Conservation (phyloP, 2,888 invertebrate species). For the Toxonevra muliebris region DNA sequence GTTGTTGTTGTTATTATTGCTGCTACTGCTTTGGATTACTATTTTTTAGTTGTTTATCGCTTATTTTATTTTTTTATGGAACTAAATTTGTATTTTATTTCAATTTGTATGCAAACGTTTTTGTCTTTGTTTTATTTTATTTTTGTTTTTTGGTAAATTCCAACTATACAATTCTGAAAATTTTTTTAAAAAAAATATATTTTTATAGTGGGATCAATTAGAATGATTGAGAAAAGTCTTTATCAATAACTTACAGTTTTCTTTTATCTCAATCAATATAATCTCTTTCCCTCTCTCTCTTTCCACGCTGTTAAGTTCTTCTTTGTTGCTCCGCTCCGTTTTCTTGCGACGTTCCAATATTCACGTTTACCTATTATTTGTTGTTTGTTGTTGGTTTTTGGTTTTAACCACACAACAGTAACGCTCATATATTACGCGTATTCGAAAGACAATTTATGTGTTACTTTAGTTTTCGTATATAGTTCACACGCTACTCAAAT, state of each 20-base stretch:
- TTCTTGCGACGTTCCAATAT: conserved; percentile 18
- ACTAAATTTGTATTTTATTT: conserved; percentile 13
- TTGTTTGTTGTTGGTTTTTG: neutral
- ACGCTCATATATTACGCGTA: neutral
- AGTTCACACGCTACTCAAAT: conserved; percentile 17
- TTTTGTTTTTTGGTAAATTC: too few species aligned
- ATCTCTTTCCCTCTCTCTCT: neutral
- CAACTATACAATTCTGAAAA: too few species aligned
- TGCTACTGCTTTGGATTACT: conserved; percentile 1
- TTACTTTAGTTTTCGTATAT: conserved; percentile 14
- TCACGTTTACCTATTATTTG: conserved; percentile 22
- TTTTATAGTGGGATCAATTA: too few species aligned
- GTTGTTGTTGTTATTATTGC: neutral
- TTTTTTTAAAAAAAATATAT: too few species aligned
- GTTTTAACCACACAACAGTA: neutral
- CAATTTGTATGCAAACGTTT: neutral
- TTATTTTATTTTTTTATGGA: conserved; percentile 10
- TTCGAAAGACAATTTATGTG: neutral
- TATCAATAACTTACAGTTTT: too few species aligned
- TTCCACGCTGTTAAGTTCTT: too few species aligned
- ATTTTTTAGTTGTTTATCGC: neutral
- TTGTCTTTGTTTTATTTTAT: too few species aligned
- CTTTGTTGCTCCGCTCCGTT: too few species aligned
- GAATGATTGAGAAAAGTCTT: too few species aligned
- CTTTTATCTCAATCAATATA: neutral